Evolutionary conservation across 2,888 invertebrate genomes (phyloP).

Genomic region (Orthosia cruda): DNA sequence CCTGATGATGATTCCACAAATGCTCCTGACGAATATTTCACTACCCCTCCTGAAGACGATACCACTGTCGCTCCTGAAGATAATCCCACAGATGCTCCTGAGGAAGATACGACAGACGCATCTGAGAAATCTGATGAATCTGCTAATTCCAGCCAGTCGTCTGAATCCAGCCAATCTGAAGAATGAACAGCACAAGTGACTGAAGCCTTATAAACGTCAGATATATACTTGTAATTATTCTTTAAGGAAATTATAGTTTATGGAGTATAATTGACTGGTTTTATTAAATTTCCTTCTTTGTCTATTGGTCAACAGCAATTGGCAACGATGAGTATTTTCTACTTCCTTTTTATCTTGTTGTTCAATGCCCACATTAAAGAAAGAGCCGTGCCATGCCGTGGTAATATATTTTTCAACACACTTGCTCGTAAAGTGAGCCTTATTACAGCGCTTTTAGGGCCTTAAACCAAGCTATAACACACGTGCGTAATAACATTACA

Average conservation of each 20-base stretch:
- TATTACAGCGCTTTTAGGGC: too few relatives aligned
- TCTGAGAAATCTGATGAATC: constrained; percentile 4
- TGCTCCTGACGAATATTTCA: not conserved
- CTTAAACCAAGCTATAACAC: too few relatives aligned
- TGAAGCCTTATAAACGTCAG: not conserved
- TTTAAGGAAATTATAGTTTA: not conserved
- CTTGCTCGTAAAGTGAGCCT: too few relatives aligned
- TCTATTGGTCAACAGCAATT: too few relatives aligned
- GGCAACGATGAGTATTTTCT: too few relatives aligned
- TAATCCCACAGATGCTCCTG: not conserved
- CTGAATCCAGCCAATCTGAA: constrained; percentile 15
- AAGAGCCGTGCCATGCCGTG: too few relatives aligned
- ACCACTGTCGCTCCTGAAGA: too few relatives aligned
- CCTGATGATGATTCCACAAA: not conserved
- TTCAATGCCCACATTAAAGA: too few relatives aligned
- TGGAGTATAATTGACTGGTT: constrained; percentile 1
- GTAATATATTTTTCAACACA: too few relatives aligned
- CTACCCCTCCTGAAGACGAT: not conserved
- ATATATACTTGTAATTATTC: not conserved
- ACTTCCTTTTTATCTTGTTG: too few relatives aligned
- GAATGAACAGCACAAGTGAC: not conserved
- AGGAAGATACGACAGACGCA: not conserved
- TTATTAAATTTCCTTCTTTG: not conserved
- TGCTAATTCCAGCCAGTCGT: constrained; percentile 16
- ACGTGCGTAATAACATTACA: too few relatives aligned